Evolutionary conservation across 2,888 invertebrate genomes (phyloP).

Genomic region (Matsumyia berberina): DNA sequence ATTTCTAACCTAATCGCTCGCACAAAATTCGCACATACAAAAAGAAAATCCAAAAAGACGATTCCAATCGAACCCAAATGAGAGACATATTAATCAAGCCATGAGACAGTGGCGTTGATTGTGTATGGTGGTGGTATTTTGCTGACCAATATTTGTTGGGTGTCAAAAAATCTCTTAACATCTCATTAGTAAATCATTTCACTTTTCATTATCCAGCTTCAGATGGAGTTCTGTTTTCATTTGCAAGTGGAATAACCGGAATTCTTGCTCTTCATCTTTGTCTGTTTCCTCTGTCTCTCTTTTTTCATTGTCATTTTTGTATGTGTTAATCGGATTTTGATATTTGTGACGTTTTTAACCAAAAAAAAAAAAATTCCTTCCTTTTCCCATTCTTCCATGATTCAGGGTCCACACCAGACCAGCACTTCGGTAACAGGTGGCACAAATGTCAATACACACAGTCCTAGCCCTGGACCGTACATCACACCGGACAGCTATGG

Average conservation of each 20-base stretch:
- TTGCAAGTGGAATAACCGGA: conserved; percentile 61
- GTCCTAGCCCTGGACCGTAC: conserved; percentile 84
- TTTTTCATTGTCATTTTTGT: conserved; percentile 62
- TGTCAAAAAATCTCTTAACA: conserved; percentile 68
- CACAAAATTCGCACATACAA: conserved; percentile 72
- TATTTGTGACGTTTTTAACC: conserved; percentile 53
- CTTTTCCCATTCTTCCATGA: conserved; percentile 47
- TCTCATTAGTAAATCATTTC: conserved; percentile 78
- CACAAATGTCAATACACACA: conserved; percentile 83
- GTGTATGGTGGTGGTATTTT: conserved; percentile 56
- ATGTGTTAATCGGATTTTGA: conserved; percentile 60
- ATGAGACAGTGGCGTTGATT: not conserved
- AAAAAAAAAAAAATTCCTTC: conserved; percentile 53
- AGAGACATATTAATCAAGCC: not conserved
- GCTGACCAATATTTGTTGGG: conserved; percentile 54
- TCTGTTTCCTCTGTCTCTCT: conserved; percentile 33
- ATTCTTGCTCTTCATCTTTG: conserved; percentile 49
- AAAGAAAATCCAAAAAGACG: conserved; percentile 36
- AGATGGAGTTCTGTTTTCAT: conserved; percentile 50
- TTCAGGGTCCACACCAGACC: conserved; percentile 82
- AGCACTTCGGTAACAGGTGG: conserved; percentile 78
- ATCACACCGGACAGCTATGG: conserved; percentile 84
- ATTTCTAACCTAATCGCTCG: conserved; percentile 31
- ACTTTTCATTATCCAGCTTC: conserved; percentile 76
- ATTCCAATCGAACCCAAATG: conserved; percentile 25